phyloP scores from a whole-genome alignment of 2,113 vertebrate species.

The Sceloporus tristichus region DNA sequence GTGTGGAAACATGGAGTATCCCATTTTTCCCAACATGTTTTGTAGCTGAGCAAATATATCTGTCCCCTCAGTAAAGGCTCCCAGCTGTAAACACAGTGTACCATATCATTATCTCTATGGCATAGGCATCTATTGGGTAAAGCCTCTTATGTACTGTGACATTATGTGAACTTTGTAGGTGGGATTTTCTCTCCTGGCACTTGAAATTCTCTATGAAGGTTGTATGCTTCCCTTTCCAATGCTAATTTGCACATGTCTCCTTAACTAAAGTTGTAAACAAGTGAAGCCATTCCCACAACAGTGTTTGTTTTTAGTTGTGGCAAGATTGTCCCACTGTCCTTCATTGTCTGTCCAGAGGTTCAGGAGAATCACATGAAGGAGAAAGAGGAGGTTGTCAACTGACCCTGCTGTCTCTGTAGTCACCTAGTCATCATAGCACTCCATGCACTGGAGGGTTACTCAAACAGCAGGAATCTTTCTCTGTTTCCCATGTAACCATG shows the following conservation, averaged over 20 bases:
- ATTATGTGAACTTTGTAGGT: neutral
- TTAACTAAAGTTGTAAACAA: neutral
- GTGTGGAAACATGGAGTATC: too few relatives aligned
- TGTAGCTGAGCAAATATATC: too few relatives aligned
- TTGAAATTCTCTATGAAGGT: neutral
- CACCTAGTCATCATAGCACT: neutral
- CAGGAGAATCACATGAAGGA: neutral
- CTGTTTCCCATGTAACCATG: too few relatives aligned
- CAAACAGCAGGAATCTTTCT: too few relatives aligned
- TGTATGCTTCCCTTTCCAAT: neutral
- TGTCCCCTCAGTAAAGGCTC: too few relatives aligned
- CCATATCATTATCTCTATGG: neutral
- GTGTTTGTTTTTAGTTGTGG: too few relatives aligned
- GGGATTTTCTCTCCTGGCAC: neutral
- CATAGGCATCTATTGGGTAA: neutral
- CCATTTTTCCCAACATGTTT: neutral
- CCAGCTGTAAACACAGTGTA: too few relatives aligned
- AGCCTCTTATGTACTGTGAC: neutral
- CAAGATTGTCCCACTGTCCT: too few relatives aligned
- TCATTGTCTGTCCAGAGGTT: neutral
- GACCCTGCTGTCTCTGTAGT: neutral
- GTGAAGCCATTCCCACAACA: too few relatives aligned
- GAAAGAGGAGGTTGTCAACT: neutral
- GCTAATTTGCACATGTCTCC: too few relatives aligned
- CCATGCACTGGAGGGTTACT: neutral